Percentiles rank a stretch among this genome's conserved stretches.
Conservation (phyloP, 2,113 vertebrate genomes). For the Canis aureus region DNA sequence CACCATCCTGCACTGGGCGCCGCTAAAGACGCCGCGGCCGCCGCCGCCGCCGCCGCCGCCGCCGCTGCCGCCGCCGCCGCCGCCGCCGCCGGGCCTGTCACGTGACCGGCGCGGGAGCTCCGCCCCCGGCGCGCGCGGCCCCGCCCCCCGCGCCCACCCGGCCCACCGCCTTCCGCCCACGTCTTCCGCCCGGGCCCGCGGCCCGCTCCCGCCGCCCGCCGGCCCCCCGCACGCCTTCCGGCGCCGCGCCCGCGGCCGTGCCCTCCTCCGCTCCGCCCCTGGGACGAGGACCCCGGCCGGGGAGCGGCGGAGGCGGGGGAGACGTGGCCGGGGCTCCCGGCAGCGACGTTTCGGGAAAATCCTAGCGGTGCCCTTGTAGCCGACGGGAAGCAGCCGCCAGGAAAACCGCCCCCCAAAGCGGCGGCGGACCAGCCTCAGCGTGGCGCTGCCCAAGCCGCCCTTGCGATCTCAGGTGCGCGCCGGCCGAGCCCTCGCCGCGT, state of each 20-base stretch:
- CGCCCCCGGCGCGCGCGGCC: constrained; percentile 35
- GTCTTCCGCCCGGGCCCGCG: background rate
- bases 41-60: constrained; percentile 45
- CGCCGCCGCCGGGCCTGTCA: constrained; percentile 48
- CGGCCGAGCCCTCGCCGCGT: background rate
- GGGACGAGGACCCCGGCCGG: background rate
- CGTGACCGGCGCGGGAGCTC: constrained; percentile 67
- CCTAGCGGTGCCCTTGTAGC: background rate
- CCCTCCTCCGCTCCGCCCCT: accelerated
- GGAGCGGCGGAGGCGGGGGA: background rate
- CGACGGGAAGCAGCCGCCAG: background rate
- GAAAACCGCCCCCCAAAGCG: background rate
- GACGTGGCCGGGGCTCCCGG: background rate
- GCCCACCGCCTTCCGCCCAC: background rate
- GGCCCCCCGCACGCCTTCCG: background rate
- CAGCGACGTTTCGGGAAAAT: background rate
- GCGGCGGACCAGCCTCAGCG: background rate
- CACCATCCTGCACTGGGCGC: constrained; percentile 79
- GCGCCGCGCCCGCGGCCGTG: accelerated
- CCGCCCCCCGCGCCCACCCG: background rate
- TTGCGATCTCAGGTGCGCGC: background rate
- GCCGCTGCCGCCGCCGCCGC: background rate
- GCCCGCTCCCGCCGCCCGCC: too few species aligned
- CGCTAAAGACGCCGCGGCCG: constrained; percentile 75
- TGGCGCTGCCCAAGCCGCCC: background rate